Evolutionary conservation across 2,797 vertebrate species (phyloP).

Genomic region (Heterohyrax brucei): DNA sequence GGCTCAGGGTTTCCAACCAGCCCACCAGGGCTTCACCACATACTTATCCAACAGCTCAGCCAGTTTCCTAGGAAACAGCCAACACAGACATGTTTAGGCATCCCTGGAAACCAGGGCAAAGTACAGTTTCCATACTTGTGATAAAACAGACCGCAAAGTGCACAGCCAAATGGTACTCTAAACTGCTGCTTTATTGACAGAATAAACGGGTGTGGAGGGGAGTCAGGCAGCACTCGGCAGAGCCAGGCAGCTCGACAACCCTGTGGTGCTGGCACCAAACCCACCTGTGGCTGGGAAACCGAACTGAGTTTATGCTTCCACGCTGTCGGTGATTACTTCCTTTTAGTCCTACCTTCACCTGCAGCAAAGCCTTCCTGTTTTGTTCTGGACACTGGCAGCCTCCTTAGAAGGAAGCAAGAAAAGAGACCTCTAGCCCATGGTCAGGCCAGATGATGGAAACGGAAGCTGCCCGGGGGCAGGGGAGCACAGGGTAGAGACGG

Average conservation of each 20-base stretch:
- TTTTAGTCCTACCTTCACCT: neutral
- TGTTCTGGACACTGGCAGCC: constrained; percentile 27
- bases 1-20: neutral
- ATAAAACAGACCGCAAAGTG: constrained; percentile 56
- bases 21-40: neutral
- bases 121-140: constrained; percentile 66
- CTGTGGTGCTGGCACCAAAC: neutral
- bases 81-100: constrained; percentile 65
- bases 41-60: constrained; percentile 45
- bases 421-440: neutral
- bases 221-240: neutral
- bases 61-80: constrained; percentile 67
- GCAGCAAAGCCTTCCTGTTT: neutral
- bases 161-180: constrained; percentile 61
- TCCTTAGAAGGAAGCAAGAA: constrained; percentile 73
- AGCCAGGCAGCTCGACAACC: neutral
- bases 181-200: constrained; percentile 66
- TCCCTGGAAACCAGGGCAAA: constrained; percentile 78
- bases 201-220: constrained; percentile 52
- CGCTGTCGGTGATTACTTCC: neutral
- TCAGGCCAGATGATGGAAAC: neutral
- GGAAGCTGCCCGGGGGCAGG: neutral
- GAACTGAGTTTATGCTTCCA: neutral
- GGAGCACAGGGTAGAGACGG: neutral
- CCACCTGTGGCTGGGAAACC: neutral